Percentiles rank a stretch among this genome's conserved stretches.
Conservation (phyloP, 2,888 invertebrate species). For the Dynastes maya region DNA sequence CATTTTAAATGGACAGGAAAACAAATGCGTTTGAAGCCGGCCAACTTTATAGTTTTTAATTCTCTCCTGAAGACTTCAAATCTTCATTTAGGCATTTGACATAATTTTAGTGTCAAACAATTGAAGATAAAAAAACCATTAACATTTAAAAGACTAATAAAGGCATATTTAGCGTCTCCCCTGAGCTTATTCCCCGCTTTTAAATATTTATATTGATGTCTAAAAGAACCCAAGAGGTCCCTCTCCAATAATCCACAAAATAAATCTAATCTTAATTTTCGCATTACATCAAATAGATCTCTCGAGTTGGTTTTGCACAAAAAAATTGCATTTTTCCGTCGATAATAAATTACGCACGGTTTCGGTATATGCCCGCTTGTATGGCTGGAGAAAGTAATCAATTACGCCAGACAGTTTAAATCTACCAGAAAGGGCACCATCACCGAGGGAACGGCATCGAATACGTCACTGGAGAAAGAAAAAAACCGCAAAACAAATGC, state of each 20-base stretch:
- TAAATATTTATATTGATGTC: too few relatives aligned
- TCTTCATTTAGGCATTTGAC: too few relatives aligned
- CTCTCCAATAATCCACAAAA: not conserved
- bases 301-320: constrained; percentile 6
- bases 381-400: constrained; percentile 31
- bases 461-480: constrained; percentile 3
- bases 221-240: too few relatives aligned
- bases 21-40: too few relatives aligned
- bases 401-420: constrained; percentile 41
- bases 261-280: constrained; percentile 8
- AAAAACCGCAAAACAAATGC: constrained; percentile 41
- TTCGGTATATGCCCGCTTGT: constrained; percentile 2
- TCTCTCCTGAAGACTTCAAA: too few relatives aligned
- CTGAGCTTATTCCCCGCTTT: too few relatives aligned
- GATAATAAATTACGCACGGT: constrained; percentile 30
- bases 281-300: not conserved
- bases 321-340: not conserved
- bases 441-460: not conserved
- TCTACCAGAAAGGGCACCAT: constrained; percentile 33
- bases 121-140: too few relatives aligned
- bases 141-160: too few relatives aligned
- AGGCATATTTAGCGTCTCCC: too few relatives aligned
- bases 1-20: too few relatives aligned
- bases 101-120: too few relatives aligned
- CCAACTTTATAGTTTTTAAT: too few relatives aligned